These are phyloP conservation scores for Lithosia quadra DNA, from an alignment of 2,888 invertebrate genomes.

Conservation along the genomic window DNA sequence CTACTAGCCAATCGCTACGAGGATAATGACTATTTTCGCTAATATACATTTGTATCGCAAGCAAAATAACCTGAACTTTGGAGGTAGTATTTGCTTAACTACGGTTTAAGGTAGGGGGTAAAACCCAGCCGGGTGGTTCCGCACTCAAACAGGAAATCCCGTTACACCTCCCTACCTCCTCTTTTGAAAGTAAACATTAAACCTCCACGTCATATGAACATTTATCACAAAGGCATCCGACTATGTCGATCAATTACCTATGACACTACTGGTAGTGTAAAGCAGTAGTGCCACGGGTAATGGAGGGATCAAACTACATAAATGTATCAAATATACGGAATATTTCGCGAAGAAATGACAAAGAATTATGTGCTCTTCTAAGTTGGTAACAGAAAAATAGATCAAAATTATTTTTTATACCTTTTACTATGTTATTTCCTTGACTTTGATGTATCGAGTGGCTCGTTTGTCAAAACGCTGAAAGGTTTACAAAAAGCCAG, in stretches of 20 bases:
- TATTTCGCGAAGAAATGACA: neutral
- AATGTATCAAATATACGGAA: neutral
- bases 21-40: too few species aligned
- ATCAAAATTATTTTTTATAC: neutral
- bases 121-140: neutral
- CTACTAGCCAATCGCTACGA: too few species aligned
- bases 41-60: too few species aligned
- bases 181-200: neutral
- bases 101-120: neutral
- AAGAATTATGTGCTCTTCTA: neutral
- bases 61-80: too few species aligned
- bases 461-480: neutral
- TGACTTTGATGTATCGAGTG: constrained; percentile 5
- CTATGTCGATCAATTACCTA: constrained; percentile 4
- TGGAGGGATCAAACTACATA: neutral
- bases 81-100: neutral
- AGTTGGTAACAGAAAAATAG: constrained; percentile 4
- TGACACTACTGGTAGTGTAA: too few species aligned
- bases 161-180: neutral
- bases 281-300: too few species aligned
- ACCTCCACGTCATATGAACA: neutral
- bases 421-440: constrained; percentile 1
- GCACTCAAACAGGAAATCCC: neutral
- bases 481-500: constrained; percentile 12
- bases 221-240: neutral